A percentile compares a stretch with the other conserved stretches of the same genome.
phyloP scores from a whole-genome alignment of 2,113 vertebrate genomes.

The Serilophus lunatus region DNA sequence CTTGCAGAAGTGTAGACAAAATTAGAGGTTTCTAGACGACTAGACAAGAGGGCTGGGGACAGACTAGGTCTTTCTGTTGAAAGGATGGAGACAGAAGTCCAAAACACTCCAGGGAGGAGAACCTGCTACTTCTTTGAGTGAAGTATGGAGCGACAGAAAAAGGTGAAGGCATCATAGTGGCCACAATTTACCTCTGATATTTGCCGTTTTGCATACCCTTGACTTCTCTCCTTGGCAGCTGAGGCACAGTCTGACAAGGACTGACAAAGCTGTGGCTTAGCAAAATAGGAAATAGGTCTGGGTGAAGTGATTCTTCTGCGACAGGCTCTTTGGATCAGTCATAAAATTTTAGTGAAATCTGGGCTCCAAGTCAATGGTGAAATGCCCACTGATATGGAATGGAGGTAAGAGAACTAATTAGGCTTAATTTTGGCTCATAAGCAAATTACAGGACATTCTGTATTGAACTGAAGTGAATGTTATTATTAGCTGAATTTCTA shows the following conservation, averaged over 20 bases:
- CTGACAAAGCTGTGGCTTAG: neutral
- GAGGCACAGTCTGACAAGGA: neutral
- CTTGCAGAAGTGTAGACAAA: neutral
- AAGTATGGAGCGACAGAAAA: slow-evolving; percentile 21
- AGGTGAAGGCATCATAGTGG: neutral
- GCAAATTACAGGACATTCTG: neutral
- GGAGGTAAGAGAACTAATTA: neutral
- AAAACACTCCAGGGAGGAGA: neutral
- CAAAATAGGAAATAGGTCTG: neutral
- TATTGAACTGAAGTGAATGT: neutral
- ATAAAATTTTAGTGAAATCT: neutral
- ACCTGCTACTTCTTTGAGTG: neutral
- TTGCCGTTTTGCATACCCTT: neutral
- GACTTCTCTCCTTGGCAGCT: neutral
- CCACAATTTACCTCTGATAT: neutral
- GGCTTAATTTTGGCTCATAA: neutral
- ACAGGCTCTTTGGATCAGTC: neutral
- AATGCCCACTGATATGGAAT: neutral
- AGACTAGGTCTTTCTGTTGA: neutral
- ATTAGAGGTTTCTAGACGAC: neutral
- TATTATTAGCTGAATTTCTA: neutral
- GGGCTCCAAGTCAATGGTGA: neutral
- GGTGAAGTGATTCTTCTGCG: neutral
- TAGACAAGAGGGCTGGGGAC: neutral
- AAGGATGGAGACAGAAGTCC: neutral